These are phyloP conservation scores for Popillia japonica DNA, from an alignment of 1,140 invertebrate genomes.

Conservation along the genomic window DNA sequence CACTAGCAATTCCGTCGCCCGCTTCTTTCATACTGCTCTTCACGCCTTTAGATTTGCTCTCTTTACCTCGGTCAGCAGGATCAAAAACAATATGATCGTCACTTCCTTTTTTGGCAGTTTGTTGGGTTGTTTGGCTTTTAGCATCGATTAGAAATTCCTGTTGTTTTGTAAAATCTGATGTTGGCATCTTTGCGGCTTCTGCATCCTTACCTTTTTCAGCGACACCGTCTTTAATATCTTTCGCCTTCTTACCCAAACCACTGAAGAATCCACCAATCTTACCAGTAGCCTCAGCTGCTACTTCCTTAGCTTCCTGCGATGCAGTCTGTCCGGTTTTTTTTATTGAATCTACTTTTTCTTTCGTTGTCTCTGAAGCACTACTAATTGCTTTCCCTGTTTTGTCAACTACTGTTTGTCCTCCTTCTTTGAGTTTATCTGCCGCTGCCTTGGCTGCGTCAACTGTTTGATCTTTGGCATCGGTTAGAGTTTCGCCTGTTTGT, in stretches of 20 bases:
- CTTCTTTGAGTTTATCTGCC: background rate
- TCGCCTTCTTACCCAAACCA: slow-evolving; percentile 28
- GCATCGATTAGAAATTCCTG: slow-evolving; percentile 28
- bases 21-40: slow-evolving; percentile 38
- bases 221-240: slow-evolving; percentile 41
- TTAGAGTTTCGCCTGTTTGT: slow-evolving; percentile 23
- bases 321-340: background rate
- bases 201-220: slow-evolving; percentile 33
- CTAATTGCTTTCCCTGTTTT: background rate
- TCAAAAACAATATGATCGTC: background rate
- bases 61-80: background rate
- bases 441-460: background rate
- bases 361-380: no score
- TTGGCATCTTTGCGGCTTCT: slow-evolving; percentile 13
- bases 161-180: slow-evolving; percentile 26
- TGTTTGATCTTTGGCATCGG: slow-evolving; percentile 28
- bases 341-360: no score
- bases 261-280: slow-evolving; percentile 21
- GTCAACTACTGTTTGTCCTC: background rate
- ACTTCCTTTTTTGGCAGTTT: background rate
- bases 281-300: background rate
- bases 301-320: background rate
- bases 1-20: slow-evolving; percentile 30
- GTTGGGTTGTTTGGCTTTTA: background rate
- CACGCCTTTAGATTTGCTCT: slow-evolving; percentile 19